These are phyloP conservation scores for Drosophila algonquin DNA, from an alignment of 2,888 invertebrate species.

Conservation along the genomic window DNA sequence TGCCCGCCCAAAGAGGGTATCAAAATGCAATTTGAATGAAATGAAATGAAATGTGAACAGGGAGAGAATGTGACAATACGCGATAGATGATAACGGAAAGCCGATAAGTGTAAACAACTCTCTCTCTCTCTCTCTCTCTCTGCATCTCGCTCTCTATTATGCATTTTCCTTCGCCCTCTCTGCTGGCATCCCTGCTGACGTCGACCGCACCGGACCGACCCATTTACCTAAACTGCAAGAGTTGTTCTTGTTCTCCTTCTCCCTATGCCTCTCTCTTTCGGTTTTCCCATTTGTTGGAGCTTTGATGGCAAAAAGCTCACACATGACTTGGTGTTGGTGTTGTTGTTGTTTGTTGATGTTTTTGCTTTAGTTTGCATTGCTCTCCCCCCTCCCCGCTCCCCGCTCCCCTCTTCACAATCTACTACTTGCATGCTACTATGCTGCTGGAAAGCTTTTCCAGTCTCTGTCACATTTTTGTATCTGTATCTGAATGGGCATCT, in stretches of 20 bases:
- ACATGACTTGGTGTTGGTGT: slow-evolving; percentile 31
- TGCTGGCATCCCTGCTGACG: slow-evolving; percentile 5
- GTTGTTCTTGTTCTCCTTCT: slow-evolving; percentile 15
- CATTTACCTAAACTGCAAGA: slow-evolving; percentile 39
- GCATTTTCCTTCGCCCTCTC: background rate
- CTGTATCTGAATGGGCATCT: slow-evolving; percentile 5
- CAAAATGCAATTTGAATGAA: slow-evolving; percentile 15
- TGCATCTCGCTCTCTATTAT: background rate
- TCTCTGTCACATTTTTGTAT: slow-evolving; percentile 17
- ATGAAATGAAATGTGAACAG: background rate
- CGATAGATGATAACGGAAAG: slow-evolving; percentile 39
- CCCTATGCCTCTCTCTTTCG: background rate
- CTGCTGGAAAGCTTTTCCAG: slow-evolving; percentile 27
- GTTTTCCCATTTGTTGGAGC: slow-evolving; percentile 26
- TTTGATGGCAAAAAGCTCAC: slow-evolving; percentile 44
- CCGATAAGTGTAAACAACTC: slow-evolving; percentile 18
- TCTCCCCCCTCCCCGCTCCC: no score
- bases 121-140: background rate
- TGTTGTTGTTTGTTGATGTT: slow-evolving; percentile 11
- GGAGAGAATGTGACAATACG: slow-evolving; percentile 5
- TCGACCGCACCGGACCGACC: background rate
- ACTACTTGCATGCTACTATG: slow-evolving; percentile 18
- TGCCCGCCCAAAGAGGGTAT: background rate
- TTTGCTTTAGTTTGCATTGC: slow-evolving; percentile 37
- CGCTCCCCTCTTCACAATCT: no score